Evolutionary conservation across 2,113 vertebrate genomes (phyloP).

Genomic region (Podocnemis expansa): DNA sequence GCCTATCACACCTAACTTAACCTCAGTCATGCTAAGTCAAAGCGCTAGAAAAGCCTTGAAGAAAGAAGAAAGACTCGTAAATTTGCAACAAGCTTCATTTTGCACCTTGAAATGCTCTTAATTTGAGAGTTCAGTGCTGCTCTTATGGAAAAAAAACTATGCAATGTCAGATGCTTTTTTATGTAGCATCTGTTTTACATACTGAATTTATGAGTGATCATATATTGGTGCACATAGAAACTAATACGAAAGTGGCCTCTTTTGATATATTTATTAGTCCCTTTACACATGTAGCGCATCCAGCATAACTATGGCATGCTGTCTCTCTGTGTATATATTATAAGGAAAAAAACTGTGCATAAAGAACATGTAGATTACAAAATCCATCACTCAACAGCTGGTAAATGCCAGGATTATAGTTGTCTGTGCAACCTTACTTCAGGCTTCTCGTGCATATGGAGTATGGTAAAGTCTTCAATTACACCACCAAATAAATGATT

Average conservation of each 20-base stretch:
- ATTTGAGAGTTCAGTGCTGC: constrained; percentile 27
- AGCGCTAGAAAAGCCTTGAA: constrained; percentile 25
- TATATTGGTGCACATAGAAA: not conserved
- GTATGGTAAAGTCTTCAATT: not conserved
- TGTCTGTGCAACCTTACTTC: not conserved
- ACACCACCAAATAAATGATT: not conserved
- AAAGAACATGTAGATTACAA: accelerated
- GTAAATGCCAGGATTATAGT: not conserved
- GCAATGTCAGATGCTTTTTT: not conserved
- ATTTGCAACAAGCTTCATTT: not conserved
- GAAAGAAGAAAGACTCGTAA: constrained; percentile 45
- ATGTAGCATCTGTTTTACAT: constrained; percentile 2
- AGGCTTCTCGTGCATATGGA: not conserved
- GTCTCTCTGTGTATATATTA: not conserved
- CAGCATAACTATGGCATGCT: accelerated
- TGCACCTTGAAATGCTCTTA: constrained; percentile 43
- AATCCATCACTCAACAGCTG: not conserved
- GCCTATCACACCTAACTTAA: constrained; percentile 65
- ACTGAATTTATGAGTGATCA: constrained; percentile 18
- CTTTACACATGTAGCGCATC: accelerated
- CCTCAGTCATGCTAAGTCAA: not conserved
- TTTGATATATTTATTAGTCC: not conserved
- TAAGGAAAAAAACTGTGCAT: accelerated
- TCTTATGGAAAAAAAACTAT: not conserved
- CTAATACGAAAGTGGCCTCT: not conserved